Percentiles rank a stretch among this genome's conserved stretches.
phyloP scores from a whole-genome alignment of 2,113 vertebrate species.

The Labeo rohita region DNA sequence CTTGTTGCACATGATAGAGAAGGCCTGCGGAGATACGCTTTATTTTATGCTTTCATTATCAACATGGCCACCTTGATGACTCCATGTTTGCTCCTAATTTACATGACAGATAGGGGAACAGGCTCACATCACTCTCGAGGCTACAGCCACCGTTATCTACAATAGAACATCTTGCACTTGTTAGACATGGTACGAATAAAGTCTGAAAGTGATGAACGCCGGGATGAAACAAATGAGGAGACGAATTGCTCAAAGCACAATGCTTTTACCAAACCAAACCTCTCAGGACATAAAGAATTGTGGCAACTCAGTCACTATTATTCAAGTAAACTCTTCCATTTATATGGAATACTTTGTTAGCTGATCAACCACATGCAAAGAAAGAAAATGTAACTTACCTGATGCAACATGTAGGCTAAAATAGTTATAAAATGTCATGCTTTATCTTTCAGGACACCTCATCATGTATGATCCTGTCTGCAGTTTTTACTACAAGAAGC shows the following conservation, averaged over 20 bases:
- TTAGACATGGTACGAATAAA: constrained; percentile 10
- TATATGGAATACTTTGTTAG: not conserved
- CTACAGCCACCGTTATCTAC: constrained; percentile 41
- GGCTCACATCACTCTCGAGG: constrained; percentile 28
- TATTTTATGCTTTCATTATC: constrained; percentile 27
- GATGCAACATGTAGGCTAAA: not conserved
- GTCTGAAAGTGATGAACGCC: constrained; percentile 23
- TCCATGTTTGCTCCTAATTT: constrained; percentile 39
- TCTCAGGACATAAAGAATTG: not conserved
- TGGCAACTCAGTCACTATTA: not conserved
- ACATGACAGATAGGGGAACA: constrained; percentile 15
- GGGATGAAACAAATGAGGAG: constrained; percentile 4
- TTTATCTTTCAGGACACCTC: not conserved
- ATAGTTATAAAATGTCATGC: not conserved
- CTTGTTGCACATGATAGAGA: not conserved
- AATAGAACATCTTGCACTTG: constrained; percentile 53
- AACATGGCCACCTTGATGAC: constrained; percentile 46
- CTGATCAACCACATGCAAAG: not conserved
- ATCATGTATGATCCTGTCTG: not conserved
- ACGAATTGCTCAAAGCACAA: constrained; percentile 4
- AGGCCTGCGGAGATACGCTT: not conserved
- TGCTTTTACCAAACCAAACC: not conserved
- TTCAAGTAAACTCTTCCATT: not conserved
- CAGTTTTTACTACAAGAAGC: not conserved
- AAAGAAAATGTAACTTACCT: not conserved